Base-by-base conservation (phyloP, 2,888 invertebrate species). In the Seira musarum region DNA sequence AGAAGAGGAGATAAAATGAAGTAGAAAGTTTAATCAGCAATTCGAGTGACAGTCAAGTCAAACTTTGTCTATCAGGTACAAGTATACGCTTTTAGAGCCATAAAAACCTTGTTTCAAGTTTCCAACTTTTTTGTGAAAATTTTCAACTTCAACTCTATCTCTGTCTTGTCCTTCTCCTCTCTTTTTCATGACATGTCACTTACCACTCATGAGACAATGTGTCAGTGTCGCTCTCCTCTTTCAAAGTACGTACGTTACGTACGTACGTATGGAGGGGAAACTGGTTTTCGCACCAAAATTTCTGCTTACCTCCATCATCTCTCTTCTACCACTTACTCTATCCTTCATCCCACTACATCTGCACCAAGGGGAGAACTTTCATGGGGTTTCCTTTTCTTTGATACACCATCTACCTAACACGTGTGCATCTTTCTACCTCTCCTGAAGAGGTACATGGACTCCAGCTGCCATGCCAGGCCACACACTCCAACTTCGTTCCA, bases 1-100 rank as follows among this genome's bases (percentile, higher is more conserved):
- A 13, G 66, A 70, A 61, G 67, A 66, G 65, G 67, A 68, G 46
- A 22, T 40, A 67, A 53, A 53, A 53, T 53, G 53, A 74, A 80
- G 80, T 80, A 67, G 75, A 80, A 80, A 80, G 75, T 80, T 80
- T 75, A 80, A 80, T 76, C 80, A 80, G 80, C 80, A 66, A 67
- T 80, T 76, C 75, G 80, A 80, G 80, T 80, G 80, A 80, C 80
- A 80, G 80, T 80, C 71, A 71, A 80, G 80, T 80, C 80, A 80
- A 80, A 80, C 74, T 80, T 80, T 80, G 75, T 71, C 80, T 80
- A 80, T 80, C 80, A 75, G 75, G 80, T 76, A 80, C 80, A 80
- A 75, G 80, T 74, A 75, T 76, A 75, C 75, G 80, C 80, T 80
- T 80, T 80, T 80, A 80, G 80, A 72, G 63, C 25, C 67, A 53